A percentile compares a stretch with the other conserved stretches of the same genome.
Evolutionary conservation across 2,888 invertebrate species (phyloP).

Genomic region (Agonopterix heracliana): DNA sequence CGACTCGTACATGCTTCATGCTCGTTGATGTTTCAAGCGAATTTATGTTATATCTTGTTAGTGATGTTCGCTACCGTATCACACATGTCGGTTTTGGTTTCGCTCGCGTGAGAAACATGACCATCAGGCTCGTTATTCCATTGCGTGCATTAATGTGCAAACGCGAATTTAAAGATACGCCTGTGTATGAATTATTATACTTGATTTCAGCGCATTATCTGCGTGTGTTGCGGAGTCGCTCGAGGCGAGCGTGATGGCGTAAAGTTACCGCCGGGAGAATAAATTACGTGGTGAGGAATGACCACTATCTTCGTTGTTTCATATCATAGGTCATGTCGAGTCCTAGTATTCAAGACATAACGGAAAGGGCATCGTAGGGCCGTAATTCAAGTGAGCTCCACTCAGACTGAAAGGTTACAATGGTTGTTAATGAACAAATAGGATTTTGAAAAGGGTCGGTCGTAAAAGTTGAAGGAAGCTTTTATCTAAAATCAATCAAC

Average conservation of each 20-base stretch:
- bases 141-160: slow-evolving; percentile 49
- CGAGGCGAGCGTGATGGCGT: slow-evolving; percentile 39
- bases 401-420: too few species aligned
- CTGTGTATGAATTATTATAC: slow-evolving; percentile 33
- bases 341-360: neutral
- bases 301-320: slow-evolving; percentile 35
- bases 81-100: slow-evolving; percentile 22
- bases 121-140: slow-evolving; percentile 37
- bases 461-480: too few species aligned
- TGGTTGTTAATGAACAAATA: too few species aligned
- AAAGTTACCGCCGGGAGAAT: slow-evolving; percentile 36
- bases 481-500: too few species aligned
- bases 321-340: slow-evolving; percentile 29
- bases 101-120: slow-evolving; percentile 43
- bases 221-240: slow-evolving; percentile 31
- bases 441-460: too few species aligned
- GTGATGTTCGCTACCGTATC: slow-evolving; percentile 15
- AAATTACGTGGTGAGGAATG: slow-evolving; percentile 45
- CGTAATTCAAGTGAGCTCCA: too few species aligned
- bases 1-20: slow-evolving; percentile 15
- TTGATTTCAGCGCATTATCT: slow-evolving; percentile 46
- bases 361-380: too few species aligned
- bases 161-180: slow-evolving; percentile 40
- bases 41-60: slow-evolving; percentile 28
- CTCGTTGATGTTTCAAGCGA: slow-evolving; percentile 19